Evolutionary conservation across 35 echinoderm and acorn worm genomes (phyloP).

Genomic region (Ophioderma brevispina): DNA sequence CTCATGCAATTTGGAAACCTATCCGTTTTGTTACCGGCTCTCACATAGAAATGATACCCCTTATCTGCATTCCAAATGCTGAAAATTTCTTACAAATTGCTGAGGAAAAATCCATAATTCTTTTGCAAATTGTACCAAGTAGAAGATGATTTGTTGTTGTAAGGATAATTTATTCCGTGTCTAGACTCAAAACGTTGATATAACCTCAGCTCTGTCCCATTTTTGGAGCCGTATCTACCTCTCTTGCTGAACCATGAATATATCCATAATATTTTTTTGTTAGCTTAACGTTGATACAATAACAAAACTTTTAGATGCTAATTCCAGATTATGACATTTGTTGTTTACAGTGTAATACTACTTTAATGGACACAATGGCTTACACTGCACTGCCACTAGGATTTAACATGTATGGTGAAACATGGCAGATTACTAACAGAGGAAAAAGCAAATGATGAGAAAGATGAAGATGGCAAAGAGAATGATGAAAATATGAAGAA

Average conservation of each 20-base stretch:
- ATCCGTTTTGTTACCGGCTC: neutral
- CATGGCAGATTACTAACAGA: too few species aligned
- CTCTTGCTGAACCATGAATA: neutral
- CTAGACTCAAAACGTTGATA: neutral
- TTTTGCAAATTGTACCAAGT: neutral
- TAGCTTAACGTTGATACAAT: too few species aligned
- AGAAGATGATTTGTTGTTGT: slow-evolving; percentile 10
- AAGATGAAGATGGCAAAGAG: too few species aligned
- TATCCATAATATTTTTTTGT: neutral
- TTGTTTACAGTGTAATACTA: too few species aligned
- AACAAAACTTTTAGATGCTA: too few species aligned
- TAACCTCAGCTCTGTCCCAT: neutral
- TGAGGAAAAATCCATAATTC: neutral
- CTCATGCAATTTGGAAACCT: neutral
- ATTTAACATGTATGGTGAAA: too few species aligned
- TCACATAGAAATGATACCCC: neutral
- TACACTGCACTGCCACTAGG: too few species aligned
- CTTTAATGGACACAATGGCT: too few species aligned
- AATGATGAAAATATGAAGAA: too few species aligned
- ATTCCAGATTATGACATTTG: too few species aligned
- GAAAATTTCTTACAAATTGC: neutral
- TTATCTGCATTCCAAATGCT: neutral
- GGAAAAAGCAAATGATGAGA: too few species aligned
- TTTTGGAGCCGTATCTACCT: neutral
- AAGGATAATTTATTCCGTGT: neutral